A percentile compares a stretch with the other conserved stretches of the same genome.
phyloP scores from a whole-genome alignment of 2,113 vertebrate genomes.

The Pluvianellus socialis region DNA sequence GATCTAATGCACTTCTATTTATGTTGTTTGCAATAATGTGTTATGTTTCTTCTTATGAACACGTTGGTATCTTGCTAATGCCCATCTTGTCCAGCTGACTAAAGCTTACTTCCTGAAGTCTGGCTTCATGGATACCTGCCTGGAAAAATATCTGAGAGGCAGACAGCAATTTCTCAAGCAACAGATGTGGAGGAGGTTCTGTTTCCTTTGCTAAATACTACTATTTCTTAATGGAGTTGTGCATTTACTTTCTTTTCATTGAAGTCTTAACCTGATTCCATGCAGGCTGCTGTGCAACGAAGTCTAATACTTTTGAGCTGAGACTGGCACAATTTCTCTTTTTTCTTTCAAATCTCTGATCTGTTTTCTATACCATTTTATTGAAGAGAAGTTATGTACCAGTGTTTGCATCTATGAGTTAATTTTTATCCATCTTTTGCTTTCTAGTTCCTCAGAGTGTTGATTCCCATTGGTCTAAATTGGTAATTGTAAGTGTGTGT shows the following conservation, averaged over 20 bases:
- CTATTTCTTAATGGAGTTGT: not conserved
- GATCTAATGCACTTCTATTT: not conserved
- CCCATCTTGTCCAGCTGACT: not conserved
- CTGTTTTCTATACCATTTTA: not conserved
- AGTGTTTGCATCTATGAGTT: not conserved
- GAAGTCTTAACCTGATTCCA: not conserved
- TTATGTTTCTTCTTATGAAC: not conserved
- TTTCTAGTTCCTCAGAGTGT: not conserved
- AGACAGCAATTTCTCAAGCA: conserved; percentile 8
- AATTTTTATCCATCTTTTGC: not conserved
- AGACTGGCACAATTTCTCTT: not conserved
- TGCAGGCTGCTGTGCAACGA: not conserved
- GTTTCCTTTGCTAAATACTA: not conserved
- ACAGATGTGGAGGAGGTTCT: not conserved
- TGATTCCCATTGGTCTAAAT: not conserved
- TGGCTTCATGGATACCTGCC: conserved; percentile 11
- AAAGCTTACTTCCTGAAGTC: not conserved
- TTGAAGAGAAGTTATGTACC: not conserved
- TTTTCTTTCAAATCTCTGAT: not conserved
- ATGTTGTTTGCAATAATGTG: not conserved
- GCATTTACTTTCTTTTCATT: not conserved
- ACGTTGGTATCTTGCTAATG: not conserved
- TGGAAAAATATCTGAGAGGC: not conserved
- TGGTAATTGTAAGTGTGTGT: not conserved
- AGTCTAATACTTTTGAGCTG: not conserved